Percentiles rank a stretch among this genome's conserved stretches.
Conservation (phyloP, 2,797 vertebrate species). For the Chaenodraco wilsoni region DNA sequence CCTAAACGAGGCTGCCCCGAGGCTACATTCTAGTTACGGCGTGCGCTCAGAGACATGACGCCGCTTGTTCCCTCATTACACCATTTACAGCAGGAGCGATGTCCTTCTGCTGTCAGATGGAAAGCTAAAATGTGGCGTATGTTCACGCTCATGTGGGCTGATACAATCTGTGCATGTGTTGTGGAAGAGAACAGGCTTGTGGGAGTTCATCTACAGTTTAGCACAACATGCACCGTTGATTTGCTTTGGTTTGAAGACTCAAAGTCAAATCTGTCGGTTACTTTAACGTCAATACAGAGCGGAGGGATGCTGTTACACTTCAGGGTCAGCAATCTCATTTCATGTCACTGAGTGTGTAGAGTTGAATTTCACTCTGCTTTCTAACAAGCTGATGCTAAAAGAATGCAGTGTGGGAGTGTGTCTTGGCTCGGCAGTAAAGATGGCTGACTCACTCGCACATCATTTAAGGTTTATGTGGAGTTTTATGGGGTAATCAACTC, state of each 20-base stretch:
- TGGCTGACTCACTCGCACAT: constrained; percentile 35
- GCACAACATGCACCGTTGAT: neutral
- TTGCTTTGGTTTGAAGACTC: constrained; percentile 32
- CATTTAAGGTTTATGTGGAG: constrained; percentile 22
- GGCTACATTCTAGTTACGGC: constrained; percentile 14
- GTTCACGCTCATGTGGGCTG: neutral
- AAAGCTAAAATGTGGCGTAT: neutral
- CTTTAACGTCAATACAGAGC: constrained; percentile 23
- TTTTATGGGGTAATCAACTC: constrained; percentile 12
- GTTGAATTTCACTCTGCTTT: constrained; percentile 17
- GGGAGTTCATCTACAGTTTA: neutral
- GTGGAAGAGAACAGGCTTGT: neutral
- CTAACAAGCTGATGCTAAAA: neutral
- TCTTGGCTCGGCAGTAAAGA: constrained; percentile 31
- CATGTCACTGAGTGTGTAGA: constrained; percentile 27
- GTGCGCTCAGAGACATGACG: constrained; percentile 13
- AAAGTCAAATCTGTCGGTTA: constrained; percentile 47
- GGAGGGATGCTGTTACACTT: constrained; percentile 44
- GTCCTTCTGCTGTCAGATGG: constrained; percentile 28
- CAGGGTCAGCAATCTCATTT: constrained; percentile 47
- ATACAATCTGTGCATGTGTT: neutral
- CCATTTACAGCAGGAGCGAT: neutral
- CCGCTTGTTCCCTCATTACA: constrained; percentile 27
- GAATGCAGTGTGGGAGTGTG: neutral
- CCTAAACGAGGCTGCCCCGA: neutral